Conservation (phyloP, 2,888 invertebrate genomes). For the Plutella xylostella region DNA sequence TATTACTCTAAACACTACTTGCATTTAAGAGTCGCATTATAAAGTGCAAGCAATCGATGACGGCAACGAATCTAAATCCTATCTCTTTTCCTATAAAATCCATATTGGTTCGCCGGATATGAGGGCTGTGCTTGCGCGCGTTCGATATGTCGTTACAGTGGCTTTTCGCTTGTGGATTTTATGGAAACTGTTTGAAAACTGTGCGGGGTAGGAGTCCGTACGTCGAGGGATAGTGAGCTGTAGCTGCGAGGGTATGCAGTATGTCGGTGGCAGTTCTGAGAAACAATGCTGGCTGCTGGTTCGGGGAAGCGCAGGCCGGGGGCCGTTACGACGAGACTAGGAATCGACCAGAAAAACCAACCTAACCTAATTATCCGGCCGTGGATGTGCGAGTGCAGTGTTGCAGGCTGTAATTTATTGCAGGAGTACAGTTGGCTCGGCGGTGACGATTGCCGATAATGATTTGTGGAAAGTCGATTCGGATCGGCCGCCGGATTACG, state of each 20-base stretch:
- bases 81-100: background rate
- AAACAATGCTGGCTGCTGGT: constrained; percentile 52
- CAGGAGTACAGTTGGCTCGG: no score
- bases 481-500: no score
- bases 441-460: no score
- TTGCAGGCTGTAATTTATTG: constrained; percentile 44
- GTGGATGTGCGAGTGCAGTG: constrained; percentile 49
- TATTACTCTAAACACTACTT: constrained; percentile 32
- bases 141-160: background rate
- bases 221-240: constrained; percentile 37
- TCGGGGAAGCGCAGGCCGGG: constrained; percentile 55
- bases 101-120: constrained; percentile 5
- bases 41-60: background rate
- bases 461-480: no score
- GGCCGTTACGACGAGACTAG: constrained; percentile 34
- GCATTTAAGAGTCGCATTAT: background rate
- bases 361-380: constrained; percentile 36
- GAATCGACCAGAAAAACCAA: constrained; percentile 58
- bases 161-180: background rate
- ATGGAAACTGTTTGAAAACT: background rate
- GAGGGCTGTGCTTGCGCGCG: background rate
- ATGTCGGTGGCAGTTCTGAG: constrained; percentile 50
- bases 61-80: background rate
- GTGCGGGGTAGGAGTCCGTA: background rate
- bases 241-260: constrained; percentile 45